phyloP scores from a whole-genome alignment of 2,797 vertebrate genomes.

The Sebastes diploproa region DNA sequence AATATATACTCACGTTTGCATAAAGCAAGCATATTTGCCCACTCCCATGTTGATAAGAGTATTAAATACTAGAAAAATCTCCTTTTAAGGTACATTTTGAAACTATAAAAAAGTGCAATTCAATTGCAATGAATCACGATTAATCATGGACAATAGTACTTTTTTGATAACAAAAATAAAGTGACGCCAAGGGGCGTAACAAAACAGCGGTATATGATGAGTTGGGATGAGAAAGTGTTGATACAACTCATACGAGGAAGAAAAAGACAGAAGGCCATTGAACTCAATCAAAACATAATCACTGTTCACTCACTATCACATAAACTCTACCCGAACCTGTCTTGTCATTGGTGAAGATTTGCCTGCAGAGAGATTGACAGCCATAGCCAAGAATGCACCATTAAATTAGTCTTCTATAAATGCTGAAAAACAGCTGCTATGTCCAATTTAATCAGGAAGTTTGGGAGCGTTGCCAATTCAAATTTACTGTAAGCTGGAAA shows the following conservation, averaged over 20 bases:
- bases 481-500: background rate
- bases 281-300: background rate
- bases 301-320: background rate
- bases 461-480: conserved; percentile 18
- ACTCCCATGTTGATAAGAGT: too few species aligned
- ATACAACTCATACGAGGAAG: background rate
- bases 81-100: too few species aligned
- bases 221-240: too few species aligned
- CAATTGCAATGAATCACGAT: too few species aligned
- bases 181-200: too few species aligned
- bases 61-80: too few species aligned
- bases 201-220: too few species aligned
- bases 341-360: background rate
- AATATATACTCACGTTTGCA: too few species aligned
- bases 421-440: conserved; percentile 7
- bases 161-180: too few species aligned
- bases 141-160: too few species aligned
- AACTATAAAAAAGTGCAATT: too few species aligned
- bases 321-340: background rate
- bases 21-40: too few species aligned
- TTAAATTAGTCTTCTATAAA: conserved; percentile 3
- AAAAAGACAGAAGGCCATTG: background rate
- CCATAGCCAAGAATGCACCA: background rate
- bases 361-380: background rate
- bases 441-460: conserved; percentile 49